Percentiles rank a stretch among this genome's conserved stretches.
Conservation (phyloP, 2,113 vertebrate species). For the Otis tarda region DNA sequence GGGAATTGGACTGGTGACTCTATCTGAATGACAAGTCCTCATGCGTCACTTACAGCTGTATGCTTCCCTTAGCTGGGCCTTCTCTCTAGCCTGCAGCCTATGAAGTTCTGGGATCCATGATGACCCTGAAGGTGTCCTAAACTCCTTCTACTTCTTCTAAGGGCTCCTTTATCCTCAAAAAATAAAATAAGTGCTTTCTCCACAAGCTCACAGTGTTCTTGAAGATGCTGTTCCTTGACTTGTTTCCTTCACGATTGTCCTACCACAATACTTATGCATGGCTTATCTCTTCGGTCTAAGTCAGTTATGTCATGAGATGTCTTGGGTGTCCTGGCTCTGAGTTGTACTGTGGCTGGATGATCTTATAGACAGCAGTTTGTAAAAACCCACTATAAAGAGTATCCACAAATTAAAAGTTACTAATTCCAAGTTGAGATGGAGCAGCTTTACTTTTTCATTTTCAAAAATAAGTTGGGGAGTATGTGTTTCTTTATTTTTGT, state of each 20-base stretch:
- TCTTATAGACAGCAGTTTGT: neutral
- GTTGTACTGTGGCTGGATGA: neutral
- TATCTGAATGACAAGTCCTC: neutral
- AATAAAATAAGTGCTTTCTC: neutral
- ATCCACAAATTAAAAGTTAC: neutral
- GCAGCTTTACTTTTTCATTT: neutral
- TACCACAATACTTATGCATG: neutral
- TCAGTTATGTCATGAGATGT: neutral
- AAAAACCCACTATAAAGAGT: neutral
- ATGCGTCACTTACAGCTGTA: neutral
- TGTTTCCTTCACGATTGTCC: neutral
- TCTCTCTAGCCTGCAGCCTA: neutral
- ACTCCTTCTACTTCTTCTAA: neutral
- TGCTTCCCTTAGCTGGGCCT: neutral
- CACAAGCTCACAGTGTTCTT: neutral
- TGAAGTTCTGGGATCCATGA: neutral
- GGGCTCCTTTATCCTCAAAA: neutral
- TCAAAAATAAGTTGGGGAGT: too few relatives aligned
- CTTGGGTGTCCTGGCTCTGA: neutral
- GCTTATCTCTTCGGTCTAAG: rapidly evolving
- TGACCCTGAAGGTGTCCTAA: neutral
- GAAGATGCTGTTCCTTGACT: neutral
- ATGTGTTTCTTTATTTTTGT: rapidly evolving
- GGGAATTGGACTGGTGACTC: neutral
- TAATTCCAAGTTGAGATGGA: neutral